Conservation (phyloP, 92 coral and sea anemone species). For the Porites cylindrica region DNA sequence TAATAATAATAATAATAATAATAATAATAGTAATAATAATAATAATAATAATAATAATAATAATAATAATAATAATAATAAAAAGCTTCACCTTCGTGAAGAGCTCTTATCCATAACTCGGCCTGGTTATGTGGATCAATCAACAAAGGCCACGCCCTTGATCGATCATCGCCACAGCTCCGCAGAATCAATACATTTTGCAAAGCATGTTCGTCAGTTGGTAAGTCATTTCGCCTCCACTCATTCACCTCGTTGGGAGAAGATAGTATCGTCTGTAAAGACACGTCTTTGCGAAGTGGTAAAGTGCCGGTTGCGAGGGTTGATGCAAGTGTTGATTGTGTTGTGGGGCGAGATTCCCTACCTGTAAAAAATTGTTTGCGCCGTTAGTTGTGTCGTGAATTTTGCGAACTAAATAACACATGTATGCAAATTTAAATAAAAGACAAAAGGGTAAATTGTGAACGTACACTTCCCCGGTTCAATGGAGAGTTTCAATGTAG, state of each 20-base stretch:
- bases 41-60: no score
- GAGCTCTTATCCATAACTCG: constrained; percentile 89
- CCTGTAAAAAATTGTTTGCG: not conserved
- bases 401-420: not conserved
- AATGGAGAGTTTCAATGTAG: no score
- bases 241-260: constrained; percentile 79
- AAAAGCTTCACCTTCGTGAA: constrained; percentile 64
- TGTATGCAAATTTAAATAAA: no score
- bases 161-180: constrained; percentile 72
- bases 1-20: no score
- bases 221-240: constrained; percentile 87
- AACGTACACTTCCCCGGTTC: no score
- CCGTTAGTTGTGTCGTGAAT: not conserved
- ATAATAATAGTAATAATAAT: no score
- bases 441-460: no score
- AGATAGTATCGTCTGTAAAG: constrained; percentile 73
- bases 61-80: no score
- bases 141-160: constrained; percentile 91
- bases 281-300: constrained; percentile 77
- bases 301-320: constrained; percentile 55
- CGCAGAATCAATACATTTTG: constrained; percentile 92
- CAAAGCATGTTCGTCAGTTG: constrained; percentile 75
- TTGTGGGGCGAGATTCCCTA: constrained; percentile 38
- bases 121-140: constrained; percentile 95
- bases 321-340: constrained; percentile 48